Conservation (phyloP, 1,140 invertebrate species). For the Nebria ingens region DNA sequence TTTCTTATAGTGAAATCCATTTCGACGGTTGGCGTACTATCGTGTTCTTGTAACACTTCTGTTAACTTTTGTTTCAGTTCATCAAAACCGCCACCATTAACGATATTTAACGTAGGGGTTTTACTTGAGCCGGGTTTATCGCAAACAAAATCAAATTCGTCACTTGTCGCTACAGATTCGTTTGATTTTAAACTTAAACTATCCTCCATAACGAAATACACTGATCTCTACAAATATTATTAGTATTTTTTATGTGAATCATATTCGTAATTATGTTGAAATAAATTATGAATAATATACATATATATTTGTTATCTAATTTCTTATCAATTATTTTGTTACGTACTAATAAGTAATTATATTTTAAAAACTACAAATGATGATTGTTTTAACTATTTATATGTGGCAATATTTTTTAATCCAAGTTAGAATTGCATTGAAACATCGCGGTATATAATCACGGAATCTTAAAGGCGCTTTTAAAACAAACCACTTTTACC, state of each 20-base stretch:
- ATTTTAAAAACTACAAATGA: too few relatives aligned
- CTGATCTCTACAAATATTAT: background rate
- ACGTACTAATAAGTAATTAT: too few relatives aligned
- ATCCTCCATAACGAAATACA: conserved; percentile 62
- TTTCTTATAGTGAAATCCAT: background rate
- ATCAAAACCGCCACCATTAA: conserved; percentile 58
- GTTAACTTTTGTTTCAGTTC: conserved; percentile 62
- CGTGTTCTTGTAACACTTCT: conserved; percentile 52
- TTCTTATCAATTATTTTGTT: too few relatives aligned
- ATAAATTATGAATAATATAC: too few relatives aligned
- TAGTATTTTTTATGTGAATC: background rate
- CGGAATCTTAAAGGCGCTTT: too few relatives aligned
- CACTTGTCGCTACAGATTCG: conserved; percentile 71
- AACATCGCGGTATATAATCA: too few relatives aligned
- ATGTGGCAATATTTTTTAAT: too few relatives aligned
- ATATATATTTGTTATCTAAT: too few relatives aligned
- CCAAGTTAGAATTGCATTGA: too few relatives aligned
- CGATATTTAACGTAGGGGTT: conserved; percentile 61
- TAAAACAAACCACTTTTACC: too few relatives aligned
- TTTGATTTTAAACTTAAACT: conserved; percentile 65
- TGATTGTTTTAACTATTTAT: too few relatives aligned
- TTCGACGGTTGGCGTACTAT: conserved; percentile 11
- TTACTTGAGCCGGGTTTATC: conserved; percentile 43
- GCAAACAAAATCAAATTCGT: conserved; percentile 74
- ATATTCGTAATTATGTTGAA: too few relatives aligned